Percentiles rank a stretch among this genome's conserved stretches.
phyloP scores from a whole-genome alignment of 2,888 invertebrate species.

The Smittia sp. region DNA sequence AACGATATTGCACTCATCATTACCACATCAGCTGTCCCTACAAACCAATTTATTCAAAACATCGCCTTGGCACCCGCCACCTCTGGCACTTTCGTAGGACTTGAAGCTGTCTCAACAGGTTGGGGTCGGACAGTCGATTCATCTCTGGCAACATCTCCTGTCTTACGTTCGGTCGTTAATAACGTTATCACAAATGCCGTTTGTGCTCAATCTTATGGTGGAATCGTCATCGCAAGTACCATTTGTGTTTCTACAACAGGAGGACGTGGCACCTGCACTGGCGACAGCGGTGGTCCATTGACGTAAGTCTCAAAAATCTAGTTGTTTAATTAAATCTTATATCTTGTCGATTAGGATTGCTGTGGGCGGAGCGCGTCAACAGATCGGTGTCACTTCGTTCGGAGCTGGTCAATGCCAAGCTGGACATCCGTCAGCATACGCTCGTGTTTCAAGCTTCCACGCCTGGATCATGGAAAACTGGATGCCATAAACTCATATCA shows the following conservation, averaged over 20 bases:
- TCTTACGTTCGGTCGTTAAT: slow-evolving; percentile 47
- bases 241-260: slow-evolving; percentile 49
- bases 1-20: slow-evolving; percentile 12
- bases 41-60: background rate
- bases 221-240: slow-evolving; percentile 46
- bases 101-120: slow-evolving; percentile 40
- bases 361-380: slow-evolving; percentile 42
- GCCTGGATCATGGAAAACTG: slow-evolving; percentile 47
- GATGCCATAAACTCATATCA: background rate
- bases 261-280: slow-evolving; percentile 46
- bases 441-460: slow-evolving; percentile 49
- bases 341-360: too few relatives aligned
- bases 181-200: slow-evolving; percentile 48
- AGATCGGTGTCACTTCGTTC: slow-evolving; percentile 50
- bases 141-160: slow-evolving; percentile 45
- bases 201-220: slow-evolving; percentile 45
- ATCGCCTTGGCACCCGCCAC: background rate
- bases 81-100: background rate
- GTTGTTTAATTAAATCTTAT: too few relatives aligned
- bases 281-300: slow-evolving; percentile 47
- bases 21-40: background rate
- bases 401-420: slow-evolving; percentile 49
- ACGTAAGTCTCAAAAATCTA: slow-evolving; percentile 44
- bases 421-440: slow-evolving; percentile 51
- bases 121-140: slow-evolving; percentile 45